Base-by-base conservation (phyloP, 2,113 vertebrate species). In the Balaeniceps rex region DNA sequence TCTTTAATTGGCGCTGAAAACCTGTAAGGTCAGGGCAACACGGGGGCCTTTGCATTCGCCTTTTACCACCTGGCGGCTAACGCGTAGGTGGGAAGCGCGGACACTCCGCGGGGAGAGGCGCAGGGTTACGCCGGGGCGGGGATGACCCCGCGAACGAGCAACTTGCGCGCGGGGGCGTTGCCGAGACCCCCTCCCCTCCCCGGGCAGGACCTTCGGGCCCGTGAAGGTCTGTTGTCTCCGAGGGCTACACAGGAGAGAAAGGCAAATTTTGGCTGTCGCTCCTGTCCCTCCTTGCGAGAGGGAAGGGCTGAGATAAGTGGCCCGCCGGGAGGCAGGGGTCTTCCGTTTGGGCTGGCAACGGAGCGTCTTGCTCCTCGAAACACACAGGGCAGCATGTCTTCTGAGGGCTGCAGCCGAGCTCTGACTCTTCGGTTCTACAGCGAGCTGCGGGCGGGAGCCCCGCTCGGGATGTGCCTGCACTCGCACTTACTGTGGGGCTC, bases 131-230 rank as follows among this genome's bases (percentile, higher is more conserved):
- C 36, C 5, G 13, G 44, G 8, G n/a, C 4, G 12, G 7, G 18
- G 34, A 19, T 28, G 31, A 33, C 9, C 6, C 23, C 24, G 3
- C 6, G 19, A 23, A 3, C 31, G 10, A 51, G 8, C 1, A 51
- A n/a, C 42, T 25, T 60, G 68, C 9, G 0, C 3, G 0, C 38
- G 5, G 2, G 8, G 23, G 33, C 2, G 10, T 11, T 42, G 40
- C 21, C 3, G 29, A 47, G n/a, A 40, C 47, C 7, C 44, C 44
- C 44, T 8, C 6, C 11, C 31, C 6, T 9, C 2, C 4, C 34
- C 16, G 12, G 31, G 13, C 51, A 54, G 38, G 17, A 23, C 40
- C 5, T 12, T 54, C 19, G 8, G 63, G 23, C 2, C 3, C 2
- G 42, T 9, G 33, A 14, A 34, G 7, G 6, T 71, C 33, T 38